Conservation (phyloP, 2,797 vertebrate species). For the Toxotes lorentzi region DNA sequence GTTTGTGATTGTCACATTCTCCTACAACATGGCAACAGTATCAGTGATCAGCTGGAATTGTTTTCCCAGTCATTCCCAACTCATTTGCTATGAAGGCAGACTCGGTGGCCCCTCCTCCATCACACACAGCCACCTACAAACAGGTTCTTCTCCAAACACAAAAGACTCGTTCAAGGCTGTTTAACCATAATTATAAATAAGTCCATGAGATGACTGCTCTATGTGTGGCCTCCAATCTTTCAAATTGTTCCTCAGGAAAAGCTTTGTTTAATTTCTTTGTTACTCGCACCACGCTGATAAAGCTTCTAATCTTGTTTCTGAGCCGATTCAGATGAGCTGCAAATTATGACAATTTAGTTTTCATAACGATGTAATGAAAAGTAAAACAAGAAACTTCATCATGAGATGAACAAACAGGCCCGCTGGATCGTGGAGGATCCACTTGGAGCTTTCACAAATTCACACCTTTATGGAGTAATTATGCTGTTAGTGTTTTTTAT, state of each 20-base stretch:
- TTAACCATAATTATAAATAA: constrained; percentile 13
- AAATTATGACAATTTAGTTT: not conserved
- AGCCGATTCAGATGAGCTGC: not conserved
- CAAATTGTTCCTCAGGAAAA: not conserved
- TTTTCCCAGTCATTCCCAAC: not conserved
- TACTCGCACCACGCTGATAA: not conserved
- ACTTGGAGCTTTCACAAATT: not conserved
- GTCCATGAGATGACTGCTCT: not conserved
- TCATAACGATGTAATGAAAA: not conserved
- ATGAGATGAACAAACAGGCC: not conserved
- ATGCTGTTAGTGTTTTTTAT: not conserved
- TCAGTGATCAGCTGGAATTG: not conserved
- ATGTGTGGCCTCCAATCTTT: not conserved
- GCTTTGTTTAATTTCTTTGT: constrained; percentile 3
- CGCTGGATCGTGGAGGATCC: not conserved
- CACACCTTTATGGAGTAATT: not conserved
- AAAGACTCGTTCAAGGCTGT: constrained; percentile 21
- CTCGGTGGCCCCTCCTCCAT: not conserved
- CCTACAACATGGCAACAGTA: not conserved
- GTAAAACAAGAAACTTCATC: not conserved
- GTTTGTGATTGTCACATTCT: not conserved
- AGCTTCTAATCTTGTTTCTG: not conserved
- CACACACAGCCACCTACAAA: constrained; percentile 3
- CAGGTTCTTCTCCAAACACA: constrained; percentile 22
- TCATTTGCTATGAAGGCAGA: constrained; percentile 9